These are phyloP conservation scores for Mactra quadrangularis DNA, from an alignment of 1,140 invertebrate genomes.

Conservation along the genomic window DNA sequence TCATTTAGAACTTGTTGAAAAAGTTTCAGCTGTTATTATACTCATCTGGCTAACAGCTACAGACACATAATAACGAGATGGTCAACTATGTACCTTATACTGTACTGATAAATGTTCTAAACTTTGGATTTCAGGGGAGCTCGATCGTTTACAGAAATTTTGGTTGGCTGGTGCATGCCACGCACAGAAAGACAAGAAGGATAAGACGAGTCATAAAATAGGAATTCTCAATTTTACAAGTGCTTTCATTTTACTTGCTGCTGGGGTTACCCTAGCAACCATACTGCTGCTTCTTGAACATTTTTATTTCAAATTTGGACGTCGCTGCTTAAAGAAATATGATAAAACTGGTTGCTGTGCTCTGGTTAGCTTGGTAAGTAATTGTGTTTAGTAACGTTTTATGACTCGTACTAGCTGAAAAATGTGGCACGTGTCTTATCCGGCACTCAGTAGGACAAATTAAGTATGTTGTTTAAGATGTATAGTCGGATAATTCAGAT, in stretches of 20 bases:
- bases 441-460: too few species aligned
- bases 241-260: slow-evolving; percentile 97
- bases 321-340: slow-evolving; percentile 94
- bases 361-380: slow-evolving; percentile 92
- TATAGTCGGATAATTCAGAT: too few species aligned
- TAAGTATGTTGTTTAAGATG: too few species aligned
- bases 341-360: slow-evolving; percentile 95
- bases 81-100: too few species aligned
- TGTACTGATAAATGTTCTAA: too few species aligned
- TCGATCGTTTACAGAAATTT: slow-evolving; percentile 96
- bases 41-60: too few species aligned
- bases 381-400: too few species aligned
- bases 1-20: too few species aligned
- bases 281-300: slow-evolving; percentile 94
- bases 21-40: too few species aligned
- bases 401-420: too few species aligned
- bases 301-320: slow-evolving; percentile 95
- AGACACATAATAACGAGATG: too few species aligned
- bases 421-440: too few species aligned
- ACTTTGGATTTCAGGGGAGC: slow-evolving; percentile 88
- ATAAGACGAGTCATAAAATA: slow-evolving; percentile 89
- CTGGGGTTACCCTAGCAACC: slow-evolving; percentile 94
- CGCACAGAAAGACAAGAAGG: slow-evolving; percentile 88
- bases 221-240: slow-evolving; percentile 97
- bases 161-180: slow-evolving; percentile 98